Evolutionary conservation across 2,113 vertebrate species (phyloP).

Genomic region (Synchiropus splendidus): DNA sequence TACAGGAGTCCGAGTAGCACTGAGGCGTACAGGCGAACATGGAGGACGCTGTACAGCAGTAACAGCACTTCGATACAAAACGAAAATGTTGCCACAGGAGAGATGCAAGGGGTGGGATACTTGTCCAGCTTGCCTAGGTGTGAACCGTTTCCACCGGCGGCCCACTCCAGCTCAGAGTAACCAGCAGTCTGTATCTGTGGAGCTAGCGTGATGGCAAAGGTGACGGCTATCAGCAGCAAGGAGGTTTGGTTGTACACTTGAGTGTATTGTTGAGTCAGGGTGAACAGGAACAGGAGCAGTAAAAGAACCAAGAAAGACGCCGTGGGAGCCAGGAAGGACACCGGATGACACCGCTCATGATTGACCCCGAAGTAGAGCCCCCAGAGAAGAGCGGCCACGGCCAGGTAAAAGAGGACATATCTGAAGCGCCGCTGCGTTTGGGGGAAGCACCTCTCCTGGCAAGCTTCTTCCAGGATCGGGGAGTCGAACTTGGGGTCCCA

Average conservation of each 20-base stretch:
- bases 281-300: conserved; percentile 80
- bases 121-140: conserved; percentile 10
- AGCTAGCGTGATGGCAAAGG: conserved; percentile 82
- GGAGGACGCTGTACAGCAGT: conserved; percentile 91
- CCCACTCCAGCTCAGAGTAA: conserved; percentile 52
- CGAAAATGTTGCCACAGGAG: conserved; percentile 90
- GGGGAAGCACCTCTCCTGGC: conserved; percentile 90
- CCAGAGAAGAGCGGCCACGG: conserved; percentile 81
- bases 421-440: conserved; percentile 93
- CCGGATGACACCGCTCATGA: conserved; percentile 60
- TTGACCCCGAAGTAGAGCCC: conserved; percentile 80
- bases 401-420: conserved; percentile 87
- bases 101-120: conserved; percentile 72
- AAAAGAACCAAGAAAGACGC: conserved; percentile 77
- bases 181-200: conserved; percentile 74
- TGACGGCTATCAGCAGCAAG: conserved; percentile 76
- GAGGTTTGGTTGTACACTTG: conserved; percentile 81
- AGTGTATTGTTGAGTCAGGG: conserved; percentile 80
- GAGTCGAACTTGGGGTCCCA: conserved; percentile 98
- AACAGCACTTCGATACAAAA: conserved; percentile 90
- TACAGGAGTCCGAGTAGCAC: conserved; percentile 83
- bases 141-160: conserved; percentile 49
- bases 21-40: conserved; percentile 87
- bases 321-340: conserved; percentile 73
- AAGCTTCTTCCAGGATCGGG: conserved; percentile 87